Evolutionary conservation across 2,797 vertebrate species (phyloP), one percentile per base, ranked within the genome.

Genomic region (Pogoniulus pusillus): DNA sequence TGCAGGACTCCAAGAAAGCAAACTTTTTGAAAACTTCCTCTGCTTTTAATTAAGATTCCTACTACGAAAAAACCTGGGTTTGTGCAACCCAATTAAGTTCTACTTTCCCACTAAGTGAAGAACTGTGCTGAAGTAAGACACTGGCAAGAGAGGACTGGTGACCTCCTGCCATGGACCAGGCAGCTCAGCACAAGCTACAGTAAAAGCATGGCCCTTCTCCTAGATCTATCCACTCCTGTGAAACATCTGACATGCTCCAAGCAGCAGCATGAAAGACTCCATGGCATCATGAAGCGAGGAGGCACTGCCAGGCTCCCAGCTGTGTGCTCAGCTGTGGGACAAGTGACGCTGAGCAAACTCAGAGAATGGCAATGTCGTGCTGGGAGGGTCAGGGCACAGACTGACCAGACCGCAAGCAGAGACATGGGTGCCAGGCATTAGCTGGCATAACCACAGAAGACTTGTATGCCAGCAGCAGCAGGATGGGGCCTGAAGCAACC

Each of bases 231-330:
- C 13, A 49, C 16, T 66, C 53, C 54, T 35, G 22, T 51, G 76
- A 72, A 82, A 66, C 37, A 47, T 5, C 47, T 69, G 60, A 43
- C 73, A 81, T 13, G 30, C 41, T 60, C 10, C 60, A 90, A 83
- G 63, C 43, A 87, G 41, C 69, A 83, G 9, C 22, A 73, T 32
- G 39, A 37, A 18, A 43, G 32, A 57, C 35, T 81, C 70, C 54
- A 71, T 23, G 54, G 34, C 49, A 66, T 59, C 51, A 27, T 34
- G 37, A 65, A 39, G 39, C 0, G 0, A 24, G 4, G 20, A 89
- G 17, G 10, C 59, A 35, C 47, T 75, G n/a, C 41, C 0, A 0
- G 17, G 19, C 77, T 78, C 55, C 51, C 3, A 1, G 11, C 5
- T 32, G 7, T 7, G 49, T 13, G 15, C 66, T 82, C 76, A 65